A percentile compares a stretch with the other conserved stretches of the same genome.
phyloP scores from a whole-genome alignment of 2,797 vertebrate species.

The Protosalanx chinensis region DNA sequence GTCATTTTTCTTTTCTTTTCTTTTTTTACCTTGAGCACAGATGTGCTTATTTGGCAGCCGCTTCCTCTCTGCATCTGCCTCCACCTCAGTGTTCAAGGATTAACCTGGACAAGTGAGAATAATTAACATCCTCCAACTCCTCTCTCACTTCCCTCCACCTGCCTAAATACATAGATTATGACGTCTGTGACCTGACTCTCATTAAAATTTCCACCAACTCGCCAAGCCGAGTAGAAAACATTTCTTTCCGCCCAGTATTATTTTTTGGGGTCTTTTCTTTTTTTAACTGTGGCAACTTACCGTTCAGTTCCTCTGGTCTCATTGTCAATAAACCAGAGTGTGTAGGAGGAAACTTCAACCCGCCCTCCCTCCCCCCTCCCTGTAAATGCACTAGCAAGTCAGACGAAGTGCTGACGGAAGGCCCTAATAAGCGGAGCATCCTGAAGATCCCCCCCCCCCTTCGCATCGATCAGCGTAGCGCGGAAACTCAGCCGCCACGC shows the following conservation, averaged over 20 bases:
- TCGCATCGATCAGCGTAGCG: conserved; percentile 59
- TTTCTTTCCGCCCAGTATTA: not conserved
- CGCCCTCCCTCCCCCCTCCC: conserved; percentile 19
- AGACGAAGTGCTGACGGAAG: conserved; percentile 57
- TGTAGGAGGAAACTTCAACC: conserved; percentile 60
- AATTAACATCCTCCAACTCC: conserved; percentile 65
- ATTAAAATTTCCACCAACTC: conserved; percentile 54
- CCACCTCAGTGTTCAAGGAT: conserved; percentile 63
- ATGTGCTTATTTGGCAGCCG: conserved; percentile 67
- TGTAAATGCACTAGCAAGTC: conserved; percentile 40
- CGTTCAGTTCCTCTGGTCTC: conserved; percentile 22
- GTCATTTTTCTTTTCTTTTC: conserved; percentile 13
- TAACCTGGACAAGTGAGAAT: conserved; percentile 67
- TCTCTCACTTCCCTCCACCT: conserved; percentile 58
- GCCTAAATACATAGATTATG: conserved; percentile 58
- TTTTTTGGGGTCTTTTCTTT: conserved; percentile 49
- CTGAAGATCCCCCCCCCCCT: conserved; percentile 37
- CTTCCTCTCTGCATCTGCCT: conserved; percentile 58
- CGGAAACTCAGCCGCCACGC: conserved; percentile 32
- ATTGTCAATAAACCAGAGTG: conserved; percentile 20
- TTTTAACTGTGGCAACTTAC: conserved; percentile 15
- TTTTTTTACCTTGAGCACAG: conserved; percentile 51
- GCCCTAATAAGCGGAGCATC: conserved; percentile 63
- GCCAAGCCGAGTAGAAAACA: conserved; percentile 44
- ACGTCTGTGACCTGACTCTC: conserved; percentile 44